These are phyloP conservation scores for Plumapathes pennacea DNA, from an alignment of 92 coral and sea anemone species.

Conservation along the genomic window DNA sequence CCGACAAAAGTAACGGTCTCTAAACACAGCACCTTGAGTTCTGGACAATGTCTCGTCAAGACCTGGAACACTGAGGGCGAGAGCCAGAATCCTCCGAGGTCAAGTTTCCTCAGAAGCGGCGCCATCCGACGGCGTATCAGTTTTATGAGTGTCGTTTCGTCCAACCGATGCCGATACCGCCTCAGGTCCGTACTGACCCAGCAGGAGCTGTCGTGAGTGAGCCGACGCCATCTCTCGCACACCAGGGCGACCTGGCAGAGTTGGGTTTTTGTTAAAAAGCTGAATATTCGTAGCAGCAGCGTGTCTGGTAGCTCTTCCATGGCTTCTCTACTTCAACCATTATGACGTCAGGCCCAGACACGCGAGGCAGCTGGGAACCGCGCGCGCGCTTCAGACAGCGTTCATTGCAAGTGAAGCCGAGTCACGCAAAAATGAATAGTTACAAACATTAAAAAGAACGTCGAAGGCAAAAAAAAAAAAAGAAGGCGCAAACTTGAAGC, in stretches of 20 bases:
- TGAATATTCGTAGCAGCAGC: slow-evolving; percentile 62
- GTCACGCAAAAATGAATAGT: no score
- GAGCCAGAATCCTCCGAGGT: slow-evolving; percentile 70
- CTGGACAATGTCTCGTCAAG: slow-evolving; percentile 62
- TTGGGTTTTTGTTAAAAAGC: slow-evolving; percentile 50
- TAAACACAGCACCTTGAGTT: slow-evolving; percentile 59
- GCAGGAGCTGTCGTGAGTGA: slow-evolving; percentile 82
- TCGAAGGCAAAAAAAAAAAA: no score
- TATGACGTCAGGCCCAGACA: not conserved
- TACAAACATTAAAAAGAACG: no score
- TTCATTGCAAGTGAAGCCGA: no score
- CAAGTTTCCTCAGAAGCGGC: slow-evolving; percentile 57
- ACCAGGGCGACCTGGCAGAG: slow-evolving; percentile 68
- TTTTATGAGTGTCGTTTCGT: slow-evolving; percentile 66
- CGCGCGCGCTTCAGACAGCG: no score
- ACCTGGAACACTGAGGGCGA: slow-evolving; percentile 72
- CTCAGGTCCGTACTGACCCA: slow-evolving; percentile 79
- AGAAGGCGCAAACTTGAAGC: no score
- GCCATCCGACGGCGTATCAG: slow-evolving; percentile 69
- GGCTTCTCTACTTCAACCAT: slow-evolving; percentile 9
- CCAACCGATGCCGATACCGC: slow-evolving; percentile 56
- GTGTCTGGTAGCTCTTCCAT: slow-evolving; percentile 82
- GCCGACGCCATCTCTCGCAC: slow-evolving; percentile 71
- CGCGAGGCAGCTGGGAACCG: not conserved
- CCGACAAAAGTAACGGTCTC: slow-evolving; percentile 71